Evolutionary conservation across 2,888 invertebrate species (phyloP).

Genomic region (Pachycephus smyrnensis): DNA sequence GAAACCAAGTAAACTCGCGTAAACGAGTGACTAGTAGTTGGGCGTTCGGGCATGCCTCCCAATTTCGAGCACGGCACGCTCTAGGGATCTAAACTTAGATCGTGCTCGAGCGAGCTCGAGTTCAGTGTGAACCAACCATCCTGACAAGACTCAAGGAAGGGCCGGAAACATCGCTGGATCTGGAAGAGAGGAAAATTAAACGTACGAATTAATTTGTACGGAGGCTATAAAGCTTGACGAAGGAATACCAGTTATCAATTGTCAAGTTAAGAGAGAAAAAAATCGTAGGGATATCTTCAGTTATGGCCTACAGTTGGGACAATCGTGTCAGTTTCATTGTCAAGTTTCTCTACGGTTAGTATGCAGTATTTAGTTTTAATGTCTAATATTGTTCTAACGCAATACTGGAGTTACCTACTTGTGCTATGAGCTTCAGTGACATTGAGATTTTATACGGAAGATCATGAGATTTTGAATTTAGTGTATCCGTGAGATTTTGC

Average conservation of each 20-base stretch:
- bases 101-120: slow-evolving; percentile 43
- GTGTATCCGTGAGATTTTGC: not conserved
- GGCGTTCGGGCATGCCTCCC: not conserved
- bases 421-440: not conserved
- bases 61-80: not conserved
- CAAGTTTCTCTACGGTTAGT: slow-evolving; percentile 84
- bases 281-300: not conserved
- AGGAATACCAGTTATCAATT: not conserved
- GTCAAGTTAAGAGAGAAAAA: not conserved
- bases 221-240: not conserved
- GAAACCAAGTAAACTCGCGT: not conserved
- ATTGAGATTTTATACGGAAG: not conserved
- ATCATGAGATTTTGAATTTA: not conserved
- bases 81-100: slow-evolving; percentile 55
- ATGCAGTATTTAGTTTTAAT: slow-evolving; percentile 16
- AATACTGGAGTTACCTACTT: not conserved
- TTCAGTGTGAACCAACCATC: slow-evolving; percentile 53
- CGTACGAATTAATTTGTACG: not conserved
- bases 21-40: not conserved
- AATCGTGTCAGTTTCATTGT: slow-evolving; percentile 86
- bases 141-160: slow-evolving; percentile 28
- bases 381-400: not conserved
- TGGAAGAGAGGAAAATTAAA: not conserved
- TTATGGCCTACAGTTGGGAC: slow-evolving; percentile 86
- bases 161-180: not conserved